phyloP scores from a whole-genome alignment of 2,888 invertebrate species.

The Dolichopus griseipennis region DNA sequence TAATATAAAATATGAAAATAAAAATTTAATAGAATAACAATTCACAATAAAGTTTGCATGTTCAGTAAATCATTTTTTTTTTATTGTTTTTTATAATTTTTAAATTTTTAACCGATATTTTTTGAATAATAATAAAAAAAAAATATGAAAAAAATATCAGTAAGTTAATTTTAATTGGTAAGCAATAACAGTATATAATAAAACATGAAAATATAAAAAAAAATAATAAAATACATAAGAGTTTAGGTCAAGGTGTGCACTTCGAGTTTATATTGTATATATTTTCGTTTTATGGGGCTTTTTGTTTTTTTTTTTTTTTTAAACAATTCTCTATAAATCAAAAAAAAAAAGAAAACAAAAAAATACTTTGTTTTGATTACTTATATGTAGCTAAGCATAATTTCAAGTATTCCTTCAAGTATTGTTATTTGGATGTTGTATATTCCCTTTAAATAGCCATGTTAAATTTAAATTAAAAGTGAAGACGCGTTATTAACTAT shows the following conservation, averaged over 20 bases:
- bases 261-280: background rate
- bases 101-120: too few relatives aligned
- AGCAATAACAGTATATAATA: background rate
- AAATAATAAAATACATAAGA: background rate
- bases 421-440: background rate
- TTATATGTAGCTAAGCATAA: background rate
- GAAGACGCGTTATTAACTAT: too few relatives aligned
- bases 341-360: background rate
- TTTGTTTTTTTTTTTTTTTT: background rate
- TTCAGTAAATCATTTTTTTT: constrained; percentile 4
- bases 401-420: background rate
- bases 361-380: background rate
- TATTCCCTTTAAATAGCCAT: background rate
- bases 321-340: background rate
- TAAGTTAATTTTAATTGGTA: constrained; percentile 1
- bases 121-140: background rate
- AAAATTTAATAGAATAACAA: too few relatives aligned
- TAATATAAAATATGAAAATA: background rate
- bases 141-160: background rate
- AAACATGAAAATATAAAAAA: too few relatives aligned
- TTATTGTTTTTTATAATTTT: background rate
- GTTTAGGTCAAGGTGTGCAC: constrained; percentile 6
- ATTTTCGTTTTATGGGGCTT: background rate
- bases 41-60: background rate
- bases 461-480: too few relatives aligned